Evolutionary conservation across 2,797 vertebrate species (phyloP).

Genomic region (Eleutherodactylus coqui): DNA sequence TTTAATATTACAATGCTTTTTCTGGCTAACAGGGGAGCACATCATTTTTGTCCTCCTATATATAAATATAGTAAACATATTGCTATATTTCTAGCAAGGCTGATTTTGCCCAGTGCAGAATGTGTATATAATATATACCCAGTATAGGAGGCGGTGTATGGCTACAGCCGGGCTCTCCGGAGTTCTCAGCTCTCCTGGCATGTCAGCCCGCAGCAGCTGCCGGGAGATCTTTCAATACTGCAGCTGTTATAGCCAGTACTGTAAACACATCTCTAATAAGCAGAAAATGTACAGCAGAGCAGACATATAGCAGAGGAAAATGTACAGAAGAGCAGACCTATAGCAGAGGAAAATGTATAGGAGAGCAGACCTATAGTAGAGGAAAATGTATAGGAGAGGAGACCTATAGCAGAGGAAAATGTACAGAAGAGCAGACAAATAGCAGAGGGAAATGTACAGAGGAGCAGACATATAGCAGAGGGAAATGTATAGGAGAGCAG

Average conservation of each 20-base stretch:
- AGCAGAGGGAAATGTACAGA: constrained; percentile 16
- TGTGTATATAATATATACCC: neutral
- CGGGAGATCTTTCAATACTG: constrained; percentile 57
- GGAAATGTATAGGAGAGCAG: too few species aligned
- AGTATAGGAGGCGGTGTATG: neutral
- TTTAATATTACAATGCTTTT: too few species aligned
- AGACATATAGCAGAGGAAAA: neutral
- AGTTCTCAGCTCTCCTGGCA: constrained; percentile 30
- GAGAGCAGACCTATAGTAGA: neutral
- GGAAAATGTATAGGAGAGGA: too few species aligned
- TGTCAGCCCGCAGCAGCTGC: constrained; percentile 58
- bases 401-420: too few species aligned
- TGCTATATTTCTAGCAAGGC: too few species aligned
- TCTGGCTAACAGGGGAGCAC: too few species aligned
- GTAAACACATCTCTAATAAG: constrained; percentile 57
- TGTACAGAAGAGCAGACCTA: constrained; percentile 3
- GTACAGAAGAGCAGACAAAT: neutral
- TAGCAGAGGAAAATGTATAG: constrained; percentile 21
- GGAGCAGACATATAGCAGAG: neutral
- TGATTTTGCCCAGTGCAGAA: neutral
- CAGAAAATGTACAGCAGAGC: constrained; percentile 23
- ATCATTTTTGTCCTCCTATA: too few species aligned
- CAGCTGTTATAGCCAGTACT: constrained; percentile 61
- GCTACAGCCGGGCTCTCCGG: neutral
- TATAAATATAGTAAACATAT: too few species aligned